These are phyloP conservation scores for Drosophila paranaensis DNA, from an alignment of 2,888 invertebrate species.

Conservation along the genomic window DNA sequence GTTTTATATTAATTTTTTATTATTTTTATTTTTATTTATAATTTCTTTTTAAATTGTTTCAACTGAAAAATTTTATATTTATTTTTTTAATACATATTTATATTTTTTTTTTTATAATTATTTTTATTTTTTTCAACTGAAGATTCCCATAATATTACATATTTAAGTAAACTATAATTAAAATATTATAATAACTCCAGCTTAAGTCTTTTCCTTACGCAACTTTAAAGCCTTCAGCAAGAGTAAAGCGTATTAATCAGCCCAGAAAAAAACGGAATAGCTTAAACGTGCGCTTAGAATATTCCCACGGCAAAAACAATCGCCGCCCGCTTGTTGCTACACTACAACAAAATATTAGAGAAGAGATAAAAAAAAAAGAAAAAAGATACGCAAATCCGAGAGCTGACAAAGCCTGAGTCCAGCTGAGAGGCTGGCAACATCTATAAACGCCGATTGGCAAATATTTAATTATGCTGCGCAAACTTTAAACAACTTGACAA, in stretches of 20 bases:
- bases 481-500: constrained; percentile 80
- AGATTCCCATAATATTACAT: not conserved
- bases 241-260: constrained; percentile 11
- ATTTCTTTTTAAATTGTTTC: no score
- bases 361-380: constrained; percentile 22
- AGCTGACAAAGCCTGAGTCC: constrained; percentile 10
- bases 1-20: no score
- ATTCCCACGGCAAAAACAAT: constrained; percentile 67
- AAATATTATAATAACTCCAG: not conserved
- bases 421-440: constrained; percentile 50
- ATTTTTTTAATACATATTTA: no score
- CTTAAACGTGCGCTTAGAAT: constrained; percentile 51
- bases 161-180: not conserved
- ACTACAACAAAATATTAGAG: constrained; percentile 52
- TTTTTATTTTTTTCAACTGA: no score
- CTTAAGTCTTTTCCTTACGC: no score
- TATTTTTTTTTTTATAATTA: no score
- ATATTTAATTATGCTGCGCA: constrained; percentile 79
- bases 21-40: no score
- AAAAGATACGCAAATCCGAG: constrained; percentile 34
- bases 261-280: constrained; percentile 12
- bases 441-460: constrained; percentile 79
- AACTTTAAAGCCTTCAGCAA: not conserved
- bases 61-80: no score
- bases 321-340: constrained; percentile 57